Conservation (phyloP, 30 jellyfish, hydroid and myxozoan genomes). For the Turritopsis dohrnii region DNA sequence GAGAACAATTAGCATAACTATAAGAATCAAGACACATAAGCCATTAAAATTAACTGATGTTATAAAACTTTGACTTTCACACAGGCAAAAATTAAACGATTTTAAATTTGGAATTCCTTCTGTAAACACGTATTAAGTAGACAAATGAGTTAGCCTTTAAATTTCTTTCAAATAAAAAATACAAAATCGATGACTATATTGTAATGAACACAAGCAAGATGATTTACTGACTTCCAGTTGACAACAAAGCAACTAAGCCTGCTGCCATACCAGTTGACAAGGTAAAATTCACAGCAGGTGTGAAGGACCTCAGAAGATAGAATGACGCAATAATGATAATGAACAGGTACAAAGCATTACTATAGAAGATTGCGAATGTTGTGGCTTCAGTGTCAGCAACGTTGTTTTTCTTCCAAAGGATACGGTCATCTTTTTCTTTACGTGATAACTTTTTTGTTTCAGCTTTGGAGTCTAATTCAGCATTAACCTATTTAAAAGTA, state of each 20-base stretch:
- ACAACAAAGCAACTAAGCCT: constrained; percentile 85
- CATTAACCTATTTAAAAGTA: constrained; percentile 27
- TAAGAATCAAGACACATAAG: no score
- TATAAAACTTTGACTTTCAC: no score
- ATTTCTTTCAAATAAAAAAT: background rate
- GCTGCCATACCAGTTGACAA: constrained; percentile 95
- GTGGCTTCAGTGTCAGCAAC: constrained; percentile 99
- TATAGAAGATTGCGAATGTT: constrained; percentile 87
- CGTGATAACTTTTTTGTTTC: constrained; percentile 95
- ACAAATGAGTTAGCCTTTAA: background rate
- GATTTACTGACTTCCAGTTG: constrained; percentile 70
- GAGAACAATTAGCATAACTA: no score
- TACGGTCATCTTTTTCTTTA: constrained; percentile 96
- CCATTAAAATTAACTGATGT: no score
- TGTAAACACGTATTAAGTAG: no score
- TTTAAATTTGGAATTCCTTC: no score
- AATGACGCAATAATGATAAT: constrained; percentile 73
- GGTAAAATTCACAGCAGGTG: constrained; percentile 93
- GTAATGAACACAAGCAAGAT: background rate
- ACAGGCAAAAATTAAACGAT: no score
- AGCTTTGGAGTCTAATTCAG: constrained; percentile 85
- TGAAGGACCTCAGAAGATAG: constrained; percentile 75
- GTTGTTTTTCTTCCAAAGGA: constrained; percentile 94
- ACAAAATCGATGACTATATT: background rate
- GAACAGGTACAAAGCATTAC: constrained; percentile 74